Evolutionary conservation across 2,797 vertebrate species (phyloP), one percentile per base, ranked within the genome.

Genomic region (Pangasius djambal): DNA sequence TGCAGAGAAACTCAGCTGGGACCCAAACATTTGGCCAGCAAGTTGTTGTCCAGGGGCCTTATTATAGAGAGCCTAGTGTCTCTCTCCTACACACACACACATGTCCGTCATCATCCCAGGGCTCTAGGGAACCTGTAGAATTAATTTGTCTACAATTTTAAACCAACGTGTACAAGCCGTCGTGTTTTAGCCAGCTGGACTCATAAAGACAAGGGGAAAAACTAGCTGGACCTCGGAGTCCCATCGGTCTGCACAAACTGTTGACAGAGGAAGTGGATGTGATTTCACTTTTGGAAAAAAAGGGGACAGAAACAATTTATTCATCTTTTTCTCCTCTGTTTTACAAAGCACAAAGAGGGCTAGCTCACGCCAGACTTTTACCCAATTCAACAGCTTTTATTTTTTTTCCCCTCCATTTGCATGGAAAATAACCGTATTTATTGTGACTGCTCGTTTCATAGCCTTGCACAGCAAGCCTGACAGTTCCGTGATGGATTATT

Each of bases 251-350:
- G 50, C 78, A 75, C 88, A 85, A 83, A 55, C 75, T 89, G 91
- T 87, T 89, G 90, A 92, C 90, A 89, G 90, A 88, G 88, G 81
- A 88, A 87, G 65, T 85, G 85, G 85, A 91, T 89, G 89, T 72
- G 61, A 90, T 92, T 92, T 88, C 63, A 82, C 75, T 85, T 89
- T 91, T 83, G 88, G 72, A 40, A 61, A 44, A 44, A 61, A 31
- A 75, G 85, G 22, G 74, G 48, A 83, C 63, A 89, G 67, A 88
- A 89, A 85, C 88, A 90, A 89, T 92, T 86, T 91, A 84, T 91
- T 88, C 57, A 2, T 86, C 78, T 83, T 88, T 87, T 88, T 57
- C 65, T 40, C 6, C 40, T 70, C 69, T 70, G 10, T 88, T 88
- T 78, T 34, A 4, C 48, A 34, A 87, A 65, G 85, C 84, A 37